Evolutionary conservation across 1,140 invertebrate species (phyloP), one percentile per base, ranked within the genome.

Genomic region (Diabrotica undecimpunctata): DNA sequence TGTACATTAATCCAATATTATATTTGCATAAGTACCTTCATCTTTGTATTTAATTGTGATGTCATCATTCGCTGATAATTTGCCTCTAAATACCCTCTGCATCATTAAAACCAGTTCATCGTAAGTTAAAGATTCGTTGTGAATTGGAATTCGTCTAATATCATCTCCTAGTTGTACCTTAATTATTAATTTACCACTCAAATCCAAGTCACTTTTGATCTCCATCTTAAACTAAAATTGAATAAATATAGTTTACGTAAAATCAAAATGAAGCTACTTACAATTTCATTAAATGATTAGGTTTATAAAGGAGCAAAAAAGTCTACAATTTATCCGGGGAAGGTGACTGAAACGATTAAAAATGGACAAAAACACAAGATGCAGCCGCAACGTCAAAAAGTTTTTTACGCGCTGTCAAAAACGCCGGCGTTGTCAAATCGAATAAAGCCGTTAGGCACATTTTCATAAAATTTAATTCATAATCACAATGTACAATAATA

Each of bases 31-130:
- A 54, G 62, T 77, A 87, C 86, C 87, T 85, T 90, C 88, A 81
- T 90, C 89, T 79, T 87, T 88, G 74, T 90, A 91, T 78, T 91
- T 91, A 12, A 91, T 83, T 4, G 82, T 84, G 61, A 91, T 84
- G 70, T 91, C 88, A 82, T 90, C 88, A 71, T 82, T 84, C 35
- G 82, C 83, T 50, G 77, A 81, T 6, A 91, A 75, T 74, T 88
- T 85, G 9, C 87, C 88, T 46, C 84, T 75, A 75, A 90, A 91
- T 5, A 91, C 86, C 68, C 90, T 76, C 76, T 90, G 88, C 88
- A 91, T 90, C 89, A 91, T 91, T 11, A 91, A 79, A 50, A 91
- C 82, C 12, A 91, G 74, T 78, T 91, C 89, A 81, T 91, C 88
- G 77, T 89, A 90, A 4, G 88, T 91, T 61, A 91, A 86, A 50